Conservation (phyloP, 2,797 vertebrate species). For the Coracias cyanogaster region DNA sequence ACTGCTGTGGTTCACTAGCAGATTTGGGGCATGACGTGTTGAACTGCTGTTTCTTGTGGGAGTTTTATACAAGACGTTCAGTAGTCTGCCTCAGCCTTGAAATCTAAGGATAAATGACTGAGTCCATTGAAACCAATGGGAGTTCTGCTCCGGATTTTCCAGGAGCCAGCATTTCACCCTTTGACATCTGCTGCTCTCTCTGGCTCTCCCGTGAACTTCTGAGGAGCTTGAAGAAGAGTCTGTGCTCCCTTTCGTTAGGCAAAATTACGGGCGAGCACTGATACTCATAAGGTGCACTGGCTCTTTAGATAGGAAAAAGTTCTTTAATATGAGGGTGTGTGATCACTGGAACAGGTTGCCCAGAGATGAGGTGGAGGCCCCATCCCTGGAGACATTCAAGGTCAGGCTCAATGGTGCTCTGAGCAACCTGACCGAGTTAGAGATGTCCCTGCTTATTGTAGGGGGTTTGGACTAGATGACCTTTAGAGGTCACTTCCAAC, state of each 20-base stretch:
- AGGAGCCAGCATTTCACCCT: neutral
- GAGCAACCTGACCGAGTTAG: too few relatives aligned
- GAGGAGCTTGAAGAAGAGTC: neutral
- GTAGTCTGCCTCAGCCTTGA: neutral
- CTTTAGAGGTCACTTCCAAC: too few relatives aligned
- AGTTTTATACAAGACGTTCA: neutral
- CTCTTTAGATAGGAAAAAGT: too few relatives aligned
- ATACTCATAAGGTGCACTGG: neutral
- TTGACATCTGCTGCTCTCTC: neutral
- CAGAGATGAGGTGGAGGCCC: too few relatives aligned
- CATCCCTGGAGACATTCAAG: too few relatives aligned
- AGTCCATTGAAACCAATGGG: neutral
- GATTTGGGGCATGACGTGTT: neutral
- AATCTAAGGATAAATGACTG: neutral
- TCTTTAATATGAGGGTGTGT: too few relatives aligned
- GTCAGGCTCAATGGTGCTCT: too few relatives aligned
- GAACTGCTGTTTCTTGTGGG: neutral
- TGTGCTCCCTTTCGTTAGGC: neutral
- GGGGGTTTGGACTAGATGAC: too few relatives aligned
- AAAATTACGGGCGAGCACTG: neutral
- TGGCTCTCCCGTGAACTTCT: neutral
- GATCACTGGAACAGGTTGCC: too few relatives aligned
- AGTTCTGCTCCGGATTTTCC: neutral
- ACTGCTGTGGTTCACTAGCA: neutral
- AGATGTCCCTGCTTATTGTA: too few relatives aligned